phyloP scores from a whole-genome alignment of 2,113 vertebrate species.

The Odontesthes bonariensis region DNA sequence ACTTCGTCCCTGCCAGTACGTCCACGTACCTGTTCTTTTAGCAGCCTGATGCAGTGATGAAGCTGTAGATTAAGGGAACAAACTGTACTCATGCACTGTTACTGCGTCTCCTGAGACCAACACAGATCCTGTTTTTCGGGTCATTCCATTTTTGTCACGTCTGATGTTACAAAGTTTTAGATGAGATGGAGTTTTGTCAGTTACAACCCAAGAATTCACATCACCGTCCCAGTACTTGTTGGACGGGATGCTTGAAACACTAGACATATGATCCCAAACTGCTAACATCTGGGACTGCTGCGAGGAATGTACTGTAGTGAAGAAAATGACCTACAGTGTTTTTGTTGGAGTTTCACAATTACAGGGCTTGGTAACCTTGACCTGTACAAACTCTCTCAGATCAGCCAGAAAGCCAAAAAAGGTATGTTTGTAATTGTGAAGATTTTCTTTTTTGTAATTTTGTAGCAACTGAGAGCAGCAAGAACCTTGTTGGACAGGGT shows the following conservation, averaged over 20 bases:
- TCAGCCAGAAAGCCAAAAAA: slow-evolving; percentile 13
- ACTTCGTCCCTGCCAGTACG: slow-evolving; percentile 46
- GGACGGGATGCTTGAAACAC: slow-evolving; percentile 67
- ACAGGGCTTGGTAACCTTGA: slow-evolving; percentile 28
- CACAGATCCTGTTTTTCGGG: slow-evolving; percentile 31
- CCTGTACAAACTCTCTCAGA: slow-evolving; percentile 21
- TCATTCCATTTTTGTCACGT: slow-evolving; percentile 29
- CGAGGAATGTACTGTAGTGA: slow-evolving; percentile 55
- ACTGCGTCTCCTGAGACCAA: slow-evolving; percentile 42
- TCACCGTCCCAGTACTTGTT: slow-evolving; percentile 13
- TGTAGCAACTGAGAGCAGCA: slow-evolving; percentile 18
- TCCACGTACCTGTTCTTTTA: slow-evolving; percentile 37
- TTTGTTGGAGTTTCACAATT: slow-evolving; percentile 45
- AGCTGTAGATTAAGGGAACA: slow-evolving; percentile 28
- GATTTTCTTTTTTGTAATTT: slow-evolving; percentile 33
- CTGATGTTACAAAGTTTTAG: slow-evolving; percentile 11
- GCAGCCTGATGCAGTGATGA: slow-evolving; percentile 23
- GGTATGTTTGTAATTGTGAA: slow-evolving; percentile 1
- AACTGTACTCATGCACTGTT: slow-evolving; percentile 63
- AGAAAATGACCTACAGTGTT: slow-evolving; percentile 40
- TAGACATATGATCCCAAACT: slow-evolving; percentile 56
- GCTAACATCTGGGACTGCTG: slow-evolving; percentile 59
- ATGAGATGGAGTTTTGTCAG: neutral
- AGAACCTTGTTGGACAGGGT: slow-evolving; percentile 6
- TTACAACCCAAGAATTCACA: slow-evolving; percentile 12